Evolutionary conservation across 2,113 vertebrate genomes (phyloP).

Genomic region (Thinocorus orbignyianus): DNA sequence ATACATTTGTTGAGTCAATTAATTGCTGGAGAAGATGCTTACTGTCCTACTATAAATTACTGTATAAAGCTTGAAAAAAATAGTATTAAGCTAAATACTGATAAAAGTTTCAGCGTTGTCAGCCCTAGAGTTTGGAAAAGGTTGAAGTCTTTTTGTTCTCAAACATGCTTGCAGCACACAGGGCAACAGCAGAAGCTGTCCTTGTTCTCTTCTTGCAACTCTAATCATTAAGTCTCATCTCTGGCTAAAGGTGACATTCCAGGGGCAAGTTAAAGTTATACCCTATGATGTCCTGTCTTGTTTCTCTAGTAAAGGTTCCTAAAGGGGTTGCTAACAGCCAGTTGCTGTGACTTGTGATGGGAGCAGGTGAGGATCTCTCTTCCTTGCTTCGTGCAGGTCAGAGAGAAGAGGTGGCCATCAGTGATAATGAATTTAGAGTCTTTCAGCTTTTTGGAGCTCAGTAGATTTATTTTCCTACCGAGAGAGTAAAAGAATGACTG

Average conservation of each 20-base stretch:
- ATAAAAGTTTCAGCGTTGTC: background rate
- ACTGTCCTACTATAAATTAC: constrained; percentile 24
- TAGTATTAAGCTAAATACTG: background rate
- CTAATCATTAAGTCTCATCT: background rate
- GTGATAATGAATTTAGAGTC: background rate
- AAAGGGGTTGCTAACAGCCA: background rate
- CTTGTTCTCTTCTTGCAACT: background rate
- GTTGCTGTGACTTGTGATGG: background rate
- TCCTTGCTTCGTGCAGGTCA: background rate
- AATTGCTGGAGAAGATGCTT: constrained; percentile 50
- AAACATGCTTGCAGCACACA: accelerated
- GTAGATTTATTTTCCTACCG: background rate
- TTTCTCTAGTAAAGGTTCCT: background rate
- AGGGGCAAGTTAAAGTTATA: background rate
- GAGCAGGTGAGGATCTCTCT: background rate
- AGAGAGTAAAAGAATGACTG: background rate
- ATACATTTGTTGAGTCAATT: constrained; percentile 39
- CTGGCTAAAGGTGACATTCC: background rate
- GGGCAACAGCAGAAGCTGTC: constrained; percentile 21
- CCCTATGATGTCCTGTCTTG: background rate
- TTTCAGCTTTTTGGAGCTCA: background rate
- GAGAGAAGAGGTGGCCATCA: background rate
- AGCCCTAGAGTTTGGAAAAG: background rate
- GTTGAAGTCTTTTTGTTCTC: background rate
- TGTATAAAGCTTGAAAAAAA: background rate